Evolutionary conservation across 2,888 invertebrate species (phyloP).

Genomic region (Dolichomitus sp.): DNA sequence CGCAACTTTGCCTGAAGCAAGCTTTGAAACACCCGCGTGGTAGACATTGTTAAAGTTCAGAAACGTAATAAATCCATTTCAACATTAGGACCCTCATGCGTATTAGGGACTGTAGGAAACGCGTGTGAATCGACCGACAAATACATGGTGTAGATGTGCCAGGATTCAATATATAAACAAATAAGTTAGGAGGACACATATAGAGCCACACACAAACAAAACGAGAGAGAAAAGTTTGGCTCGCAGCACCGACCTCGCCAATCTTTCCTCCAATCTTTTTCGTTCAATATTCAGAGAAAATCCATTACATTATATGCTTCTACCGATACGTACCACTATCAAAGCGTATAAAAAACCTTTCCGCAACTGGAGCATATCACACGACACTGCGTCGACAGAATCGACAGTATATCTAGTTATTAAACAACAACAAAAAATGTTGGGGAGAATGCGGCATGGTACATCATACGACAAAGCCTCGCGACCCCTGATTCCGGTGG

Average conservation of each 20-base stretch:
- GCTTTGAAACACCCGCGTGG: background rate
- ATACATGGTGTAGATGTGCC: background rate
- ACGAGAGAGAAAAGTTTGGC: constrained; percentile 3
- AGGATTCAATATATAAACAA: background rate
- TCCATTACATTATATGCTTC: constrained; percentile 7
- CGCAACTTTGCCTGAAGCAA: background rate
- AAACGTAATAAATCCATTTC: constrained; percentile 35
- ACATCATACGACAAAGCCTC: background rate
- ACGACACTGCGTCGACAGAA: background rate
- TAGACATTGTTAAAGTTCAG: constrained; percentile 19
- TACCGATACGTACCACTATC: background rate
- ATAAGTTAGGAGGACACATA: background rate
- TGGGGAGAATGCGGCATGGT: constrained; percentile 3
- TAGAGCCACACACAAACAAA: background rate
- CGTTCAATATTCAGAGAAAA: constrained; percentile 35
- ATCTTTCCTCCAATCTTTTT: constrained; percentile 19
- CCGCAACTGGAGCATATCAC: background rate
- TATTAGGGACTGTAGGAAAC: background rate
- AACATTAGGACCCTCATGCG: background rate
- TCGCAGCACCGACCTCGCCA: background rate
- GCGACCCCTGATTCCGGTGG: constrained; percentile 2
- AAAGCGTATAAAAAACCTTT: constrained; percentile 13
- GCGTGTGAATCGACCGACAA: constrained; percentile 11
- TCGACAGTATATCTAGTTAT: background rate
- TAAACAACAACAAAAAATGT: background rate